These are phyloP conservation scores for Tortrix viridana DNA, from an alignment of 2,888 invertebrate species.

Conservation along the genomic window DNA sequence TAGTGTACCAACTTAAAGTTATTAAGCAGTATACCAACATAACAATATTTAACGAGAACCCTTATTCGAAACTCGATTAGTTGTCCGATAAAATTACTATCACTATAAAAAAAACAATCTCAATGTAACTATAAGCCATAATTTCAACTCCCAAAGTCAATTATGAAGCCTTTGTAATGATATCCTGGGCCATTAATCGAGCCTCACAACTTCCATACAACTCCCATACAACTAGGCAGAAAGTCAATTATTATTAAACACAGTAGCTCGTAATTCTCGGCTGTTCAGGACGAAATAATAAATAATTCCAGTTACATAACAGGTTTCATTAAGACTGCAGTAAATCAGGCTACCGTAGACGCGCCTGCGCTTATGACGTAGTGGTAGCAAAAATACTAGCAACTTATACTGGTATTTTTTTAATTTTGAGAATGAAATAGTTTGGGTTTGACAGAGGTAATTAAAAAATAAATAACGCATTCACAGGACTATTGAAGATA, in stretches of 20 bases:
- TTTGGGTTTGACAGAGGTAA: too few species aligned
- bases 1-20: too few species aligned
- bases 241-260: conserved; percentile 76
- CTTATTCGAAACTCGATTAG: too few species aligned
- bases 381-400: conserved; percentile 43
- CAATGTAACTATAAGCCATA: neutral
- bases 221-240: conserved; percentile 48
- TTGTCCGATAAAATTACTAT: neutral
- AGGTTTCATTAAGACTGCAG: conserved; percentile 81
- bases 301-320: conserved; percentile 82
- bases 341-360: conserved; percentile 80
- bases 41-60: too few species aligned
- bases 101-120: neutral
- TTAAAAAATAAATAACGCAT: too few species aligned
- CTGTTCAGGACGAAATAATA: conserved; percentile 78
- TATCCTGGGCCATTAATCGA: conserved; percentile 34
- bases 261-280: conserved; percentile 71
- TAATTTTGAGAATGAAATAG: too few species aligned
- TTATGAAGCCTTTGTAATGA: conserved; percentile 33
- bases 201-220: conserved; percentile 14
- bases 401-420: too few species aligned
- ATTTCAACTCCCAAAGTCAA: conserved; percentile 20
- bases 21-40: too few species aligned
- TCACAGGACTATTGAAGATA: too few species aligned
- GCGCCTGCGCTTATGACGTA: conserved; percentile 69